Conservation (phyloP, 2,888 invertebrate genomes). For the Xestia ashworthii region DNA sequence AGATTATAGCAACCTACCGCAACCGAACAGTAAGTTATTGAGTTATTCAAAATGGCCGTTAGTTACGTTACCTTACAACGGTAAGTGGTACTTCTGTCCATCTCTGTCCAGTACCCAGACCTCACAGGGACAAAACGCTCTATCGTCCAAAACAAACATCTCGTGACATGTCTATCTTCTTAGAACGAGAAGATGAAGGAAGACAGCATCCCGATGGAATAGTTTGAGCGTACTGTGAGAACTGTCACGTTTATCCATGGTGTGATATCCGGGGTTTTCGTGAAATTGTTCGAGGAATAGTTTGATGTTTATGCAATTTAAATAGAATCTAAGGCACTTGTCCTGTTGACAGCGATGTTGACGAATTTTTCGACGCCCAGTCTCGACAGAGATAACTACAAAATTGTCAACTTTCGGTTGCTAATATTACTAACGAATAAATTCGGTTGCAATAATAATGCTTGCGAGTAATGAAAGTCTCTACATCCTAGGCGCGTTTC, state of each 20-base stretch:
- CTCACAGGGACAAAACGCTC: conserved; percentile 41
- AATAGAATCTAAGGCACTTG: not conserved
- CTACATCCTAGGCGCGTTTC: no score
- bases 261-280: not conserved
- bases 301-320: not conserved
- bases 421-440: no score
- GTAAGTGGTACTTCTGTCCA: not conserved
- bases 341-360: no score
- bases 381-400: no score
- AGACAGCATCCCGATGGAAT: conserved; percentile 39
- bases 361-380: no score
- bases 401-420: no score
- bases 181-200: conserved; percentile 33
- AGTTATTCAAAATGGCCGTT: not conserved
- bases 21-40: no score
- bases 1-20: no score
- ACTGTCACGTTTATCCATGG: conserved; percentile 35
- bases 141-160: conserved; percentile 54
- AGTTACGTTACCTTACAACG: not conserved
- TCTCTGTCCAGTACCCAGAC: not conserved
- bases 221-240: conserved; percentile 14
- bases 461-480: no score
- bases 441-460: no score
- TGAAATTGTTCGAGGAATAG: conserved; percentile 10
- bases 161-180: conserved; percentile 53